phyloP scores from a whole-genome alignment of 2,888 invertebrate genomes.

The Spialia ferax region DNA sequence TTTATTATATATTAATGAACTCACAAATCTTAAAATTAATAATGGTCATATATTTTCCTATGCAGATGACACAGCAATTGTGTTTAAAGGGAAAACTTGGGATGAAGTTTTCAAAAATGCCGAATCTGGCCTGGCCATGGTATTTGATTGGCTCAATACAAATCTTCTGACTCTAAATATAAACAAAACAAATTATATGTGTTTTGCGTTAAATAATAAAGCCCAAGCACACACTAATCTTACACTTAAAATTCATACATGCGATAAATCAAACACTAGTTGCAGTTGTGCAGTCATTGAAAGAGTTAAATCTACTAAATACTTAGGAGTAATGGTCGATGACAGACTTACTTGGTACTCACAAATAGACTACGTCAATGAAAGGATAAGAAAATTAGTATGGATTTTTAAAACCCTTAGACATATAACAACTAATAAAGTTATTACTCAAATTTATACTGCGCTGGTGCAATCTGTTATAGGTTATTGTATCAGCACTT shows the following conservation, averaged over 20 bases:
- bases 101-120: background rate
- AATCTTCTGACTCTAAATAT: background rate
- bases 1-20: background rate
- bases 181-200: background rate
- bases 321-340: background rate
- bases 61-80: slow-evolving; percentile 2
- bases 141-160: background rate
- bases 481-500: background rate
- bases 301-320: background rate
- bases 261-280: no score
- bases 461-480: background rate
- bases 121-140: background rate
- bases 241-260: background rate
- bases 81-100: background rate
- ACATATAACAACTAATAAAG: slow-evolving; percentile 1
- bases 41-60: background rate
- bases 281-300: background rate
- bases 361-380: background rate
- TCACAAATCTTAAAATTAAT: background rate
- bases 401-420: background rate
- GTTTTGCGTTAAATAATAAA: background rate
- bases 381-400: background rate
- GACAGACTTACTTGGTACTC: background rate
- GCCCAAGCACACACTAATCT: background rate
- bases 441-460: no score